Evolutionary conservation across 2,888 invertebrate genomes (phyloP).

Genomic region (Microplitis manilae): DNA sequence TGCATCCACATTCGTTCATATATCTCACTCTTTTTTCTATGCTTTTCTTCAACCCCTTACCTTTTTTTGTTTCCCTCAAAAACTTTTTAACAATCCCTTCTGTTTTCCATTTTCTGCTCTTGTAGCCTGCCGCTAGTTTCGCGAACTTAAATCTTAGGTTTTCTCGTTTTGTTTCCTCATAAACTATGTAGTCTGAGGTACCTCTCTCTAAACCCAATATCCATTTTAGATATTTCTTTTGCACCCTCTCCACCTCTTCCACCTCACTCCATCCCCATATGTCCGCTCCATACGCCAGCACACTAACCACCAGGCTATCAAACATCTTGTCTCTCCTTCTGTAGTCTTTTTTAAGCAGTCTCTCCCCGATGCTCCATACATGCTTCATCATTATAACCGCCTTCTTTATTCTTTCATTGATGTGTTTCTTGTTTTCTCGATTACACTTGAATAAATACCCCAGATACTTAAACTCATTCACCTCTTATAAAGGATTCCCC

Average conservation of each 20-base stretch:
- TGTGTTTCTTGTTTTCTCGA: constrained; percentile 22
- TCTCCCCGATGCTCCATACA: constrained; percentile 37
- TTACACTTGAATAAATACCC: constrained; percentile 30
- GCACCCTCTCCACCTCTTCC: no score
- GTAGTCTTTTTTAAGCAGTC: constrained; percentile 33
- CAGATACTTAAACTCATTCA: constrained; percentile 13
- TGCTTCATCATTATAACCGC: constrained; percentile 36
- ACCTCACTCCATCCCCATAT: no score
- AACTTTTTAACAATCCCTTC: not conserved
- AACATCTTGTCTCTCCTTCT: constrained; percentile 32
- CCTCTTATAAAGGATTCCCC: constrained; percentile 25
- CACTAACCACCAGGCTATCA: no score
- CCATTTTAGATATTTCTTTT: no score
- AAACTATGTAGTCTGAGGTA: not conserved
- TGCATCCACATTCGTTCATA: not conserved
- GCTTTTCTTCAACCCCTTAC: not conserved
- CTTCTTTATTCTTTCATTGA: no score
- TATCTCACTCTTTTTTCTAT: not conserved
- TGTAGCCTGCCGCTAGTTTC: not conserved
- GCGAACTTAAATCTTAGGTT: not conserved
- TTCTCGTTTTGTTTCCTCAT: not conserved
- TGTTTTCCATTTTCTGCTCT: not conserved
- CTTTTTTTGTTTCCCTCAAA: not conserved
- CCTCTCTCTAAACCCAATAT: not conserved
- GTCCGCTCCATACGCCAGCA: no score